Conservation (phyloP, 2,797 vertebrate species). For the Huso huso region DNA sequence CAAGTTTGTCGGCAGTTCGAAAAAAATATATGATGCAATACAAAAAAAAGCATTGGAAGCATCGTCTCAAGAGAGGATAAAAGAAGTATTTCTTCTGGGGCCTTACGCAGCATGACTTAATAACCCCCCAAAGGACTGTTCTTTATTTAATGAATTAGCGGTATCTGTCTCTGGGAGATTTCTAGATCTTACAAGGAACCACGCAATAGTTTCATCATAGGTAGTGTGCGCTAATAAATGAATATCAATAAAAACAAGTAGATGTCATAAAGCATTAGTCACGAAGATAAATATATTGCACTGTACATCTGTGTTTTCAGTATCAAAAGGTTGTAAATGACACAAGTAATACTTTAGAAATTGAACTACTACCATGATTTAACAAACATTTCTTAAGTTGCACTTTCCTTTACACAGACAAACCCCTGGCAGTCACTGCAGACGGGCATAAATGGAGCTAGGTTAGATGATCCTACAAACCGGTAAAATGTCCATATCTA, state of each 20-base stretch:
- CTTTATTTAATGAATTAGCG: slow-evolving; percentile 42
- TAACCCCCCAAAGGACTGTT: slow-evolving; percentile 40
- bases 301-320: no score
- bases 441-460: no score
- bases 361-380: no score
- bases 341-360: no score
- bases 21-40: slow-evolving; percentile 46
- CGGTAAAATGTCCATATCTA: no score
- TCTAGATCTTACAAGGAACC: slow-evolving; percentile 13
- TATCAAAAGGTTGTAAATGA: no score
- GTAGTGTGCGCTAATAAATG: slow-evolving; percentile 14
- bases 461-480: no score
- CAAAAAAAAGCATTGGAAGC: slow-evolving; percentile 26
- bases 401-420: no score
- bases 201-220: slow-evolving; percentile 54
- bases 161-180: slow-evolving; percentile 18
- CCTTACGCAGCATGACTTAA: slow-evolving; percentile 35
- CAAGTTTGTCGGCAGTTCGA: neutral
- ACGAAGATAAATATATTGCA: neutral
- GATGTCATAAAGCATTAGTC: neutral
- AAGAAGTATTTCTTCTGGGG: slow-evolving; percentile 11
- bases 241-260: neutral
- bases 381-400: no score
- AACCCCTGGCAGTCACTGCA: no score
- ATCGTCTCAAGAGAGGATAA: slow-evolving; percentile 21